These are phyloP conservation scores for Malacosoma neustria DNA, from an alignment of 2,888 invertebrate genomes.

Conservation along the genomic window DNA sequence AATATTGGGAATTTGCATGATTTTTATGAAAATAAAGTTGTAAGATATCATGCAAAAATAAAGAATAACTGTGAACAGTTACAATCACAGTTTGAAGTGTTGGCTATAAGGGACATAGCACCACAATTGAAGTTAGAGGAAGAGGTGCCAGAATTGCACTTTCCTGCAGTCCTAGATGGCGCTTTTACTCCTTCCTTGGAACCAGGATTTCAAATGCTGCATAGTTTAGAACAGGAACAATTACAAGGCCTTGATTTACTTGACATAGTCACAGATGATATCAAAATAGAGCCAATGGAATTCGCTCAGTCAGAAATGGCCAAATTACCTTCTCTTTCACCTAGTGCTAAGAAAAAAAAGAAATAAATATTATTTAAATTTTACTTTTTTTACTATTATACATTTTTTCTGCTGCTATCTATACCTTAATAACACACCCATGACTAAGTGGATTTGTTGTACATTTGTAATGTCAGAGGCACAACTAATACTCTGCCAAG, in stretches of 20 bases:
- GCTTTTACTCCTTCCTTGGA: conserved; percentile 75
- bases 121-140: conserved; percentile 60
- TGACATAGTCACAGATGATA: conserved; percentile 55
- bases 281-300: conserved; percentile 60
- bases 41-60: conserved; percentile 50
- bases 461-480: no score
- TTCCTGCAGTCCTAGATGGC: conserved; percentile 65
- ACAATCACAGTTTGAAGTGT: conserved; percentile 39
- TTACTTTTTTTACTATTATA: conserved; percentile 2
- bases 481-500: no score
- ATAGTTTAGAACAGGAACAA: conserved; percentile 77
- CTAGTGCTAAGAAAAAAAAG: conserved; percentile 59
- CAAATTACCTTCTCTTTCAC: conserved; percentile 45
- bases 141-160: conserved; percentile 70
- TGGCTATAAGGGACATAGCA: conserved; percentile 46
- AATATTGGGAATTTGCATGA: conserved; percentile 56
- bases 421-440: no score
- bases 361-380: conserved; percentile 31
- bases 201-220: conserved; percentile 79
- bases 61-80: conserved; percentile 46
- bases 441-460: no score
- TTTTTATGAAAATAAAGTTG: conserved; percentile 55
- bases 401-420: no score
- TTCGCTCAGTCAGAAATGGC: conserved; percentile 49
- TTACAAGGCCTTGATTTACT: conserved; percentile 56